Evolutionary conservation across 1,140 invertebrate species (phyloP), one percentile per base, ranked within the genome.

Genomic region (Dryas iulia): DNA sequence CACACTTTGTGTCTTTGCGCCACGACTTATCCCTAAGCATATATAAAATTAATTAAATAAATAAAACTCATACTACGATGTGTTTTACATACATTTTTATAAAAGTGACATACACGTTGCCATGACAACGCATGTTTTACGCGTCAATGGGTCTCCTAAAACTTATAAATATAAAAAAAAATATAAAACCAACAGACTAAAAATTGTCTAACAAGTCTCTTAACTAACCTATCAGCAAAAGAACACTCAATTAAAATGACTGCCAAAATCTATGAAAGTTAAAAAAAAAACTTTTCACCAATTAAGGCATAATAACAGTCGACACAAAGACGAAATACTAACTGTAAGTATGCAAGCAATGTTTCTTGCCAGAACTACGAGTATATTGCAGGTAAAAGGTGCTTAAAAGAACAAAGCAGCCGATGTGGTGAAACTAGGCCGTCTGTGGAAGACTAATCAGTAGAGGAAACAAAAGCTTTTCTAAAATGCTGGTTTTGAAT

Each of bases 391-490:
- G 73, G 75, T 76, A 81, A 78, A 79, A 81, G 77, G 62, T 72
- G 78, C 77, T 78, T 73, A 59, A 66, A 63, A 52, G 52, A 58
- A 83, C 78, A 83, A 78, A 82, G 77, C 74, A 74, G 66, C 60
- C 66, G 59, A 60, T 61, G 47, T 26, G 14, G n/a, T 58, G 64
- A 77, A 82, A 77, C 47, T 79, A 81, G 81, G 81, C 71, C 78
- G 77, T 47, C 39, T 47, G 39, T 47, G 39, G 39, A 47, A 47
- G 39, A 47, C 39, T 47, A 47, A 47, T 47, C 39, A 47, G 39
- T 47, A 47, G 39, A 47, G 39, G 18, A 47, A 47, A 47, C 39
- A 47, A 47, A 47, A 47, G 39, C 14, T 18, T 21, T 47, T 47
- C 39, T 47, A 47, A 47, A 47, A 47, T 47, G 39, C 39, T 18